Percentiles rank a stretch among this genome's conserved stretches.
These are phyloP conservation scores for Rhogogaster chlorosoma DNA, from an alignment of 2,888 invertebrate species.

Conservation along the genomic window DNA sequence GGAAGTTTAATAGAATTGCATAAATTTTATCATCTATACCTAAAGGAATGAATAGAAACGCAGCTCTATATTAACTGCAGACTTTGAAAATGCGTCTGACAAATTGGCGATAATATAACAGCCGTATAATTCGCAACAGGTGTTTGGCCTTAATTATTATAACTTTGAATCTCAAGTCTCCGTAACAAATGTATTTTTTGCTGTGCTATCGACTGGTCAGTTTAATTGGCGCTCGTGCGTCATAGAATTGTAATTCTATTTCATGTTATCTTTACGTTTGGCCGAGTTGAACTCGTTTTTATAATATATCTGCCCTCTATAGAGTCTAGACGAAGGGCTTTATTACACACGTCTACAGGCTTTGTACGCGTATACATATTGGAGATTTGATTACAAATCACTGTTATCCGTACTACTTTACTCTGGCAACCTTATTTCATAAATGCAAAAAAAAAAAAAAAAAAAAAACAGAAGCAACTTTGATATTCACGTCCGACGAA, in stretches of 20 bases:
- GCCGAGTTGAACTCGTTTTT: slow-evolving; percentile 11
- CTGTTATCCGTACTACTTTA: neutral
- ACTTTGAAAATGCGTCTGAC: neutral
- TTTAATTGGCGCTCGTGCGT: slow-evolving; percentile 37
- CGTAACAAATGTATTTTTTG: neutral
- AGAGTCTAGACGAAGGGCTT: slow-evolving; percentile 2
- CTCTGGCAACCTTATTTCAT: neutral
- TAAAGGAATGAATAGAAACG: neutral
- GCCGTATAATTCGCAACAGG: neutral
- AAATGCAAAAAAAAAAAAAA: neutral
- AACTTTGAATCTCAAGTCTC: neutral
- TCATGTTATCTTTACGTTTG: neutral
- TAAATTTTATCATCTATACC: slow-evolving; percentile 7
- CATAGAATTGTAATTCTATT: slow-evolving; percentile 2
- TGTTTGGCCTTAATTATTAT: slow-evolving; percentile 16
- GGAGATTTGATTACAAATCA: neutral
- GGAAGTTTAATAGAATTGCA: slow-evolving; percentile 32
- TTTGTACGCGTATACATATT: neutral
- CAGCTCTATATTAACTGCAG: neutral
- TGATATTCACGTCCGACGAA: neutral
- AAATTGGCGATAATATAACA: neutral
- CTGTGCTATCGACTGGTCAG: slow-evolving; percentile 16
- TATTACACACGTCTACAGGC: neutral
- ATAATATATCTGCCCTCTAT: neutral
- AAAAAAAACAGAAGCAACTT: neutral